These are phyloP conservation scores for Danaus chrysippus DNA, from an alignment of 2,888 invertebrate species.

Conservation along the genomic window DNA sequence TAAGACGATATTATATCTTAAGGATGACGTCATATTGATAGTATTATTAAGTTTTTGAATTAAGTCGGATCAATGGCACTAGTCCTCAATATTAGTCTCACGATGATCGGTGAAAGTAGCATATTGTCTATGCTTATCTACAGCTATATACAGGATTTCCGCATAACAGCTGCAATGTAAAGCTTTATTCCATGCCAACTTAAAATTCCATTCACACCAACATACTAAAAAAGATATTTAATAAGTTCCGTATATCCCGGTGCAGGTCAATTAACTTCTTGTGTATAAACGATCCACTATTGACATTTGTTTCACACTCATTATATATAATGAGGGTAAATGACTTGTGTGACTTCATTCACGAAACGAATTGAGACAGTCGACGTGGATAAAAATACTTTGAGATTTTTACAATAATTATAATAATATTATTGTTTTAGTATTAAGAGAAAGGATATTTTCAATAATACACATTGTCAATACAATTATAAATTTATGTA, in stretches of 20 bases:
- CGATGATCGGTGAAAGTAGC: neutral
- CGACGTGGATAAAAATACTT: neutral
- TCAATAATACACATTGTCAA: neutral
- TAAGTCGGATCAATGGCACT: too few species aligned
- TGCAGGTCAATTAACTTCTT: too few species aligned
- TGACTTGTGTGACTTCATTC: neutral
- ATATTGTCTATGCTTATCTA: neutral
- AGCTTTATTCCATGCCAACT: neutral
- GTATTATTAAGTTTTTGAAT: too few species aligned
- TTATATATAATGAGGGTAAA: neutral
- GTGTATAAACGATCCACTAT: too few species aligned
- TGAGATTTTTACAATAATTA: neutral
- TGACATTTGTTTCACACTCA: too few species aligned
- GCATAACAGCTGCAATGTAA: neutral
- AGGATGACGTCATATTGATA: too few species aligned
- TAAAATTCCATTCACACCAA: too few species aligned
- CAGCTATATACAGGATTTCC: conserved; percentile 5
- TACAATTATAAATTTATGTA: too few species aligned
- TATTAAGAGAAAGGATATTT: neutral
- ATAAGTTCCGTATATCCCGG: too few species aligned
- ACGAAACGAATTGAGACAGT: neutral
- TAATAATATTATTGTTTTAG: neutral
- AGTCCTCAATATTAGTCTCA: too few species aligned
- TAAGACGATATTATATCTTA: too few species aligned
- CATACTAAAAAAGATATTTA: too few species aligned